These are phyloP conservation scores for Salarias fasciatus DNA, from an alignment of 2,797 vertebrate species.

Conservation along the genomic window DNA sequence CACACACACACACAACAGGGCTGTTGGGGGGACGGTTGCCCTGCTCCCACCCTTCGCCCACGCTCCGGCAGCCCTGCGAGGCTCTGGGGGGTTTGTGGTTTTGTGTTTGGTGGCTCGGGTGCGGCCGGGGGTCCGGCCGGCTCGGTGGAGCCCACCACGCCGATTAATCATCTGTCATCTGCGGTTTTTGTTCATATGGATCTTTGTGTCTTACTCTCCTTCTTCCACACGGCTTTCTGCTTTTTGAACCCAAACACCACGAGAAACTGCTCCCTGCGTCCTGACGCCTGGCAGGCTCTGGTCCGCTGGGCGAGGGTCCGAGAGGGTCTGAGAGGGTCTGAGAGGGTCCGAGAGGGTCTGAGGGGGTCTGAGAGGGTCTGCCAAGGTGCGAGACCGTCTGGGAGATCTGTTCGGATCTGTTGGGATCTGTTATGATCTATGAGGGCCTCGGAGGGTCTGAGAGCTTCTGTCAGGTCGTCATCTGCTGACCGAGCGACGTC, in stretches of 20 bases:
- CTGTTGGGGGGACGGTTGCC: constrained; percentile 69
- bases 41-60: constrained; percentile 78
- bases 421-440: no score
- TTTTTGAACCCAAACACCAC: no score
- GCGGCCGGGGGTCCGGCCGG: constrained; percentile 66
- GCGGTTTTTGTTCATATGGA: constrained; percentile 69
- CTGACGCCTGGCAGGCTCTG: no score
- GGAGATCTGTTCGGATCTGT: no score
- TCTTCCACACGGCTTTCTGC: neutral
- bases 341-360: no score
- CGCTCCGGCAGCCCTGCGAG: constrained; percentile 60
- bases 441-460: no score
- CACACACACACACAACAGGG: constrained; percentile 38
- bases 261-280: no score
- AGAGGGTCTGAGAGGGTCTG: no score
- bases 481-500: constrained; percentile 19
- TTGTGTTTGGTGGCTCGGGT: constrained; percentile 69
- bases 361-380: no score
- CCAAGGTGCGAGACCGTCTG: no score
- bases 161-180: constrained; percentile 82
- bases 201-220: constrained; percentile 73
- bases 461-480: constrained; percentile 12
- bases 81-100: constrained; percentile 66
- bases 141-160: constrained; percentile 63
- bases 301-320: no score